Evolutionary conservation across 1,140 invertebrate genomes (phyloP).

Genomic region (Cherax quadricarinatus): DNA sequence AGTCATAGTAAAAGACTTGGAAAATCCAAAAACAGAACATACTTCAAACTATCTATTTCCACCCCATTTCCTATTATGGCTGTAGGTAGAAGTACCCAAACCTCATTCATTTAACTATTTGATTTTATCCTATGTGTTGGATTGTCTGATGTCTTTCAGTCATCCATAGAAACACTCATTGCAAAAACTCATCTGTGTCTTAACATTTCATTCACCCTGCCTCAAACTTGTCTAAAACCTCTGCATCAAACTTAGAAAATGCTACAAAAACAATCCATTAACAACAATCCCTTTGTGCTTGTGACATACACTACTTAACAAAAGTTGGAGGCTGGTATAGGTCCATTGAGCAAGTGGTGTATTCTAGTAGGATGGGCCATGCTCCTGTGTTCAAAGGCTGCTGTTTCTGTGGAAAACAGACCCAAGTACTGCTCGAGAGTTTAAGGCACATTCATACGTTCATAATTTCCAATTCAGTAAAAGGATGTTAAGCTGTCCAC

Average conservation of each 20-base stretch:
- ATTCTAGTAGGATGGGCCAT: conserved; percentile 38
- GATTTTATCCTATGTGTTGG: conserved; percentile 62
- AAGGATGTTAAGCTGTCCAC: background rate
- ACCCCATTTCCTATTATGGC: conserved; percentile 44
- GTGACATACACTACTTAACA: conserved; percentile 65
- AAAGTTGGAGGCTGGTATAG: conserved; percentile 54
- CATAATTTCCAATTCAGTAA: background rate
- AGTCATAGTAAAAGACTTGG: conserved; percentile 2
- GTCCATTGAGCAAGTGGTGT: conserved; percentile 43
- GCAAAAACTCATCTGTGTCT: conserved; percentile 64
- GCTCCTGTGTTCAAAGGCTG: conserved; percentile 24
- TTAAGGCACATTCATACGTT: background rate
- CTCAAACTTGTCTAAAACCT: conserved; percentile 53
- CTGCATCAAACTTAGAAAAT: conserved; percentile 49
- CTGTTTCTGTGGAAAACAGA: conserved; percentile 22
- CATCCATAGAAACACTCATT: conserved; percentile 65
- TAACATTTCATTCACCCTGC: conserved; percentile 56
- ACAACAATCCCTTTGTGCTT: conserved; percentile 66
- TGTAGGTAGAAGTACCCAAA: conserved; percentile 65
- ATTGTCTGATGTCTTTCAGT: conserved; percentile 65
- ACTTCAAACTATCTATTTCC: background rate
- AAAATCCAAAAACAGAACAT: conserved; percentile 9
- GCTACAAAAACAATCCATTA: conserved; percentile 51
- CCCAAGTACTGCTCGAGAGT: conserved; percentile 37
- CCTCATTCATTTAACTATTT: conserved; percentile 53